Conservation (phyloP, 2,113 vertebrate species). For the Anhinga rufa region DNA sequence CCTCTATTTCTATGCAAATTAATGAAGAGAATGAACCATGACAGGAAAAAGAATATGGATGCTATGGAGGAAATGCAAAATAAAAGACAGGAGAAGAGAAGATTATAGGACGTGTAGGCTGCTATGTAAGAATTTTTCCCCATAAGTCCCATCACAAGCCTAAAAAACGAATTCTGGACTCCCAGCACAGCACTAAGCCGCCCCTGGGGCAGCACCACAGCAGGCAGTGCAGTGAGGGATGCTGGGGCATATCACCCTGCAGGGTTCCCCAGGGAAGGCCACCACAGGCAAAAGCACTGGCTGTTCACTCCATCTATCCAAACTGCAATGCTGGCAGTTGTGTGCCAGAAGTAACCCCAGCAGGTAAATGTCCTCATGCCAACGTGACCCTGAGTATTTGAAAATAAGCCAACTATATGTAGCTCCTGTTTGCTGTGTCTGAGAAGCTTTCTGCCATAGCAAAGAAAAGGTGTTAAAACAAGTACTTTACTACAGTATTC, state of each 20-base stretch:
- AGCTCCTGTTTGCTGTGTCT: background rate
- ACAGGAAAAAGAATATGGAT: background rate
- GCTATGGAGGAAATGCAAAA: background rate
- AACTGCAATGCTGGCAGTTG: background rate
- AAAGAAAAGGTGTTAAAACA: background rate
- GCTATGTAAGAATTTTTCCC: background rate
- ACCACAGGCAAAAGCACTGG: background rate
- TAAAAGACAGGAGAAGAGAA: background rate
- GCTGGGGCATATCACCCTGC: accelerated
- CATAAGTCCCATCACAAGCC: background rate
- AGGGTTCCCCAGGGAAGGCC: background rate
- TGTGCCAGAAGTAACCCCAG: background rate
- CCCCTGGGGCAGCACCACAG: background rate
- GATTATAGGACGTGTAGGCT: background rate
- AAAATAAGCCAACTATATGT: background rate
- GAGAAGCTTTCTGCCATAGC: background rate
- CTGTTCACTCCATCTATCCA: background rate
- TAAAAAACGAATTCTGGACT: background rate
- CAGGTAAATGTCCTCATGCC: accelerated
- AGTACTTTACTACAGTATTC: background rate
- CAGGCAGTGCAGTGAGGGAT: accelerated
- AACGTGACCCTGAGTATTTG: background rate
- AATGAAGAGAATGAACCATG: background rate
- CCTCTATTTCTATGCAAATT: background rate
- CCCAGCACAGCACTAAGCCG: background rate